Base-by-base conservation (phyloP, 1,140 invertebrate species). In the Penaeus vannamei region DNA sequence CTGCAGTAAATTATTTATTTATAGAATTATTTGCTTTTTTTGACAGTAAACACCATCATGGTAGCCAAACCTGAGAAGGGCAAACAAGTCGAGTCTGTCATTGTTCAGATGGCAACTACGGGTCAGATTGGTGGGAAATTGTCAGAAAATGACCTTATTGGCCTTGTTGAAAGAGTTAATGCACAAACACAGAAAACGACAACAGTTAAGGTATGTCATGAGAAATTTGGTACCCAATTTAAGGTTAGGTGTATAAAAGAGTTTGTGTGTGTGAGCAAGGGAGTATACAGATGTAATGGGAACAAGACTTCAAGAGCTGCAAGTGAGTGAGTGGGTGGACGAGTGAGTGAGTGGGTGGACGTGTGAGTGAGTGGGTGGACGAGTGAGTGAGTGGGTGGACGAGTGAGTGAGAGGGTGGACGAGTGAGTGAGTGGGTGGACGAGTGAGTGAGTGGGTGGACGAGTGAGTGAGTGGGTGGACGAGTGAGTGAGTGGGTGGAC, bases 1-100 rank as follows among this genome's bases (percentile, higher is more conserved):
- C 10, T 53, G 46, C 10, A 53, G 46, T 7, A 12, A 53, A 53
- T 53, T 53, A 32, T 36, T 12, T 1, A 32, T 42, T 17, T 23
- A 12, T 60, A 60, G 7, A 14, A 26, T 23, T 32, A 2, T 29
- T 23, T 32, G 7, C 76, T 79, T 36, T 36, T 86, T 89, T 84
- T 95, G 94, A 59, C 93, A 99, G 98, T 99, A 91, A 99, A 98
- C 92, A 99, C 97, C 89, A 95, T 99, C 69, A 96, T 96, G 92
- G 93, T 98, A 86, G 97, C 97, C 88, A 99, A 98, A 94, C 98
- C 98, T 66, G 98, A 99, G 91, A 99, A 98, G 93, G 98, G 96
- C 19, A 95, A 95, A 93, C 97, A 98, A 96, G 95, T 99, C 29
- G 98, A 99, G 94, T 96, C 96, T 91, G 97, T 99, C 95, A 95